Evolutionary conservation across 2,888 invertebrate genomes (phyloP).

Genomic region (Coremacera marginata): DNA sequence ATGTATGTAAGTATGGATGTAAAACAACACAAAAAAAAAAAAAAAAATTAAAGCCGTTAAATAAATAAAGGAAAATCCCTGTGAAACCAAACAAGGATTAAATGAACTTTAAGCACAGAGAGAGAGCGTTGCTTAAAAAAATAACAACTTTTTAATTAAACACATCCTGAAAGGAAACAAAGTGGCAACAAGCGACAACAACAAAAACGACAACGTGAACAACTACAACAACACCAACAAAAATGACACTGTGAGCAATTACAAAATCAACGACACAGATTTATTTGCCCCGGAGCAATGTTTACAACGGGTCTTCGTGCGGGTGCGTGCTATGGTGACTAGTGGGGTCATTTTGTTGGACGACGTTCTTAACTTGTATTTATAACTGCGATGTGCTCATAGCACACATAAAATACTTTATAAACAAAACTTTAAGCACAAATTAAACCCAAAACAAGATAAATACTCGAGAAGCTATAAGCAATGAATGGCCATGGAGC

Average conservation of each 20-base stretch:
- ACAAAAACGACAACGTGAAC: constrained; percentile 1
- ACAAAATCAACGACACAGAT: constrained; percentile 21
- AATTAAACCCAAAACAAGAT: no score
- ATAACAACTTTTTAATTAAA: constrained; percentile 28
- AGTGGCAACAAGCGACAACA: constrained; percentile 14
- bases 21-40: background rate
- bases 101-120: background rate
- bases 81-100: background rate
- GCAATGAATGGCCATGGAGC: background rate
- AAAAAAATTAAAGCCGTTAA: background rate
- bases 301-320: background rate
- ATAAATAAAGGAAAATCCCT: background rate
- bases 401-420: no score
- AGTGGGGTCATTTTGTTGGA: background rate
- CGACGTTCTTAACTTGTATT: no score
- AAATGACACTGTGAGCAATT: background rate
- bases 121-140: background rate
- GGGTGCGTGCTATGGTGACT: background rate
- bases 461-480: no score
- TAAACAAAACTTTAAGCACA: no score
- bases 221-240: constrained; percentile 10
- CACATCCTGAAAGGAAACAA: constrained; percentile 35
- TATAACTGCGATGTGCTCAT: no score
- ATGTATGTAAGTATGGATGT: no score
- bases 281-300: constrained; percentile 35